Percentiles rank a stretch among this genome's conserved stretches.
Evolutionary conservation across 2,113 vertebrate species (phyloP).

Genomic region (Tupaia tana): DNA sequence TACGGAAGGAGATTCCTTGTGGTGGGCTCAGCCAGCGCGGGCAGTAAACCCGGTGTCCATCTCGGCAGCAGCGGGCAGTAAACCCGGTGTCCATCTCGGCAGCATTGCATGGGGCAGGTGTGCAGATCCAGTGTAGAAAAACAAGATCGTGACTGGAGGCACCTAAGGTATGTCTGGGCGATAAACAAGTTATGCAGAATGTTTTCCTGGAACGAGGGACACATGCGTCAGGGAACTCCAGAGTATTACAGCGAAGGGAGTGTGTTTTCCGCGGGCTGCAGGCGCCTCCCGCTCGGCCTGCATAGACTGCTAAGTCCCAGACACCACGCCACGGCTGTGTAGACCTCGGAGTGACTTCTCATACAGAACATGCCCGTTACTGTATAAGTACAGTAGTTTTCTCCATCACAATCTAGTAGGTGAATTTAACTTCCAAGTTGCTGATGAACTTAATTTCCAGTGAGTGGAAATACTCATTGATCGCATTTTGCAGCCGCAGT

Average conservation of each 20-base stretch:
- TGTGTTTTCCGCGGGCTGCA: not conserved
- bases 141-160: not conserved
- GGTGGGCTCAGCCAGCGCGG: conserved; percentile 91
- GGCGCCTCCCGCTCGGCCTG: fast-evolving
- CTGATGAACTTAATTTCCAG: not conserved
- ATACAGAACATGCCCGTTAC: no score
- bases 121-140: not conserved
- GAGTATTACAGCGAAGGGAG: not conserved
- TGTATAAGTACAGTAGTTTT: not conserved
- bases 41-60: conserved; percentile 91
- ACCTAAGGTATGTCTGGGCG: conserved; percentile 14
- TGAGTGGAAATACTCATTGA: not conserved
- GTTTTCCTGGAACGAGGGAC: not conserved
- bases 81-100: conserved; percentile 87
- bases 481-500: not conserved
- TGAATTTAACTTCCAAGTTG: not conserved
- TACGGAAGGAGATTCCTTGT: conserved; percentile 91
- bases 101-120: not conserved
- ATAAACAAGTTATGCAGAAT: not conserved
- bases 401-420: not conserved
- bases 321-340: not conserved
- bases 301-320: not conserved
- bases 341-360: not conserved
- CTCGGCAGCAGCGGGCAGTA: conserved; percentile 85
- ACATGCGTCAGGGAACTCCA: not conserved